phyloP scores from a whole-genome alignment of 2,113 vertebrate genomes.

The Macroglossus sobrinus region DNA sequence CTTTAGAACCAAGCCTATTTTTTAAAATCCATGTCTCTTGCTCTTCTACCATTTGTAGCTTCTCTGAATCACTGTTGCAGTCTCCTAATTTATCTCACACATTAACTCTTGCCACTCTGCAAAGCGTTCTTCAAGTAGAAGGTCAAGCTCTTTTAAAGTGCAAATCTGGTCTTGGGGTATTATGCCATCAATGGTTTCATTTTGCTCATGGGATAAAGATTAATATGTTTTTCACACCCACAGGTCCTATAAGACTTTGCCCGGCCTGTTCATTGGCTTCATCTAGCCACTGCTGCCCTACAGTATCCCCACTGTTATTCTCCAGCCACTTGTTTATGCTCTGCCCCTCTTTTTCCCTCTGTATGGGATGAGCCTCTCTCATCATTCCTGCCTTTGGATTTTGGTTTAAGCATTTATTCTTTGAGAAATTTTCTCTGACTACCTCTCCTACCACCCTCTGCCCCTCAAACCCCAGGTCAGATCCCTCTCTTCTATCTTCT shows the following conservation, averaged over 20 bases:
- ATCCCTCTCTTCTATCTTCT: not conserved
- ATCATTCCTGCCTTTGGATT: not conserved
- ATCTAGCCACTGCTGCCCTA: fast-evolving
- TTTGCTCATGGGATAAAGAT: not conserved
- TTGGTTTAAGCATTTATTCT: not conserved
- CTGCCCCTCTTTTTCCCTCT: not conserved
- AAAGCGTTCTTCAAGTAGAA: not conserved
- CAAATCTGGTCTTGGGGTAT: not conserved
- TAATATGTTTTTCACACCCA: not conserved
- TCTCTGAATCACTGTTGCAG: not conserved
- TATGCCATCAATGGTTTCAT: not conserved
- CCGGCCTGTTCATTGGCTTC: not conserved
- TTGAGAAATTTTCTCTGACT: not conserved
- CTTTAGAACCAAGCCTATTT: not conserved
- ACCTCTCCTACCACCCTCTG: not conserved
- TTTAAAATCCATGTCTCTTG: not conserved
- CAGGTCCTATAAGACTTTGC: not conserved
- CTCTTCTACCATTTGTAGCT: not conserved
- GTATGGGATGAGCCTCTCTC: not conserved
- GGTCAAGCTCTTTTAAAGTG: not conserved
- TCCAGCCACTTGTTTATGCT: not conserved
- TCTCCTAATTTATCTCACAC: not conserved
- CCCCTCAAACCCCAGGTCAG: not conserved
- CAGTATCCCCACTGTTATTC: not conserved
- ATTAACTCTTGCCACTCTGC: not conserved